Base-by-base conservation (phyloP, 2,888 invertebrate species). In the Spodoptera exigua region DNA sequence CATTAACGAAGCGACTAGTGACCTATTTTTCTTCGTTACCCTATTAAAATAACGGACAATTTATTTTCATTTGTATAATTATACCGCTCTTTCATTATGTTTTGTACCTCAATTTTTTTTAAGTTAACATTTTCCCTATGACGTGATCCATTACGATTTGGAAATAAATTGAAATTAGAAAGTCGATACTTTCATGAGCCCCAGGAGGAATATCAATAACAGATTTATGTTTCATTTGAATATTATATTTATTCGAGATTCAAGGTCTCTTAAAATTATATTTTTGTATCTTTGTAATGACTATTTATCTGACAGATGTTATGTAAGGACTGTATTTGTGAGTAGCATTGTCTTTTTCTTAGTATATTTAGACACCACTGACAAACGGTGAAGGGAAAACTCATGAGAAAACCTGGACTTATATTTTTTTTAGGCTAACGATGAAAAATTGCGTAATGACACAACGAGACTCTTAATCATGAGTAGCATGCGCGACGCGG, bases 41-140 rank as follows among this genome's bases (percentile, higher is more conserved):
- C 55, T 43, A 61, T 54, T 68, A 69, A 59, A 64, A 56, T 59
- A 63, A 48, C 51, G 41, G 64, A 59, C 40, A 54, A 47, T 72
- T 70, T 53, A 63, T 48, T 56, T 45, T 61, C 55, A 72, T 72
- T 61, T 56, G 48, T 52, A 46, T 61, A 68, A 67, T 67, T 55
- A 49, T 17, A 54, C 40, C 47, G 46, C 56, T 53, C 32, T 13
- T 27, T 32, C 37, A 53, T 41, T 48, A 32, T 21, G 36, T 40
- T 43, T 47, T 35, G 39, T 61, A 16, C 12, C 11, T 34, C 18
- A 32, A 18, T 39, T 36, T 36, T 34, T 32, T 54, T 54, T 46
- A 37, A 12, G 13, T 54, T 9, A 14, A 9, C 17, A 36, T 40
- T 36, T 34, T 18, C 43, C 16, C 27, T 54, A 46, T 27, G 41